Evolutionary conservation across 2,113 vertebrate species (phyloP), one percentile per base, ranked within the genome.

Genomic region (Indri indri): DNA sequence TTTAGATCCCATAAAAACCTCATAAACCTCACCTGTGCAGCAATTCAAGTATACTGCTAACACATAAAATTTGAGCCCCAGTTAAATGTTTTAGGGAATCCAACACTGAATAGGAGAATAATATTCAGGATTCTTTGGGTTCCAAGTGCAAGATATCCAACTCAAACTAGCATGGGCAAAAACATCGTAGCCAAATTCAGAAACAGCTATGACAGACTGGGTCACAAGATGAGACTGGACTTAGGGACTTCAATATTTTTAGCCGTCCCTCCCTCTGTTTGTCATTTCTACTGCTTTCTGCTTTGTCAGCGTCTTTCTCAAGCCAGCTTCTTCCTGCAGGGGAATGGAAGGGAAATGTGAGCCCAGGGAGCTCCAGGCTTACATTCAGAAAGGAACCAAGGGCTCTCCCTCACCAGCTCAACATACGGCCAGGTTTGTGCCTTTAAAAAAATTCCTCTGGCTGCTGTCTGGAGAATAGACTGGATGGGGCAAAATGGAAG

Each of bases 281-380:
- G 90, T 74, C 76, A 63, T 92, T 23, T 85, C 63, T 59, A 6
- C 42, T 76, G 25, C 32, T 90, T 17, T 82, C 18, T 80, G 42
- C 63, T 96, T 59, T 94, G 54, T 76, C 74, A 92, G 83, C 27
- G 80, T 82, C 61, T 90, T 90, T 94, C 84, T 83, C 23, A 57
- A 87, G 27, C 32, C 66, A 66, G n/a, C 57, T 91, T 92, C 63
- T 88, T 88, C 52, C 82, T 80, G 45, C 30, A 83, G 40, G 27
- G 11, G 3, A 42, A 68, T 0, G n/a, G 6, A 77, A 22, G 47
- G 34, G 59, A 85, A 45, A 95, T 52, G 45, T 52, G 42, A 50
- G 34, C 34, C 57, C 59, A 59, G 37, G 84, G 70, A 81, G 47
- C n/a, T 81, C 27, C 40, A 65, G 42, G 34, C 66, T 95, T 52